Base-by-base conservation (phyloP, 23 tunicate genomes). In the Phallusia fumigata region DNA sequence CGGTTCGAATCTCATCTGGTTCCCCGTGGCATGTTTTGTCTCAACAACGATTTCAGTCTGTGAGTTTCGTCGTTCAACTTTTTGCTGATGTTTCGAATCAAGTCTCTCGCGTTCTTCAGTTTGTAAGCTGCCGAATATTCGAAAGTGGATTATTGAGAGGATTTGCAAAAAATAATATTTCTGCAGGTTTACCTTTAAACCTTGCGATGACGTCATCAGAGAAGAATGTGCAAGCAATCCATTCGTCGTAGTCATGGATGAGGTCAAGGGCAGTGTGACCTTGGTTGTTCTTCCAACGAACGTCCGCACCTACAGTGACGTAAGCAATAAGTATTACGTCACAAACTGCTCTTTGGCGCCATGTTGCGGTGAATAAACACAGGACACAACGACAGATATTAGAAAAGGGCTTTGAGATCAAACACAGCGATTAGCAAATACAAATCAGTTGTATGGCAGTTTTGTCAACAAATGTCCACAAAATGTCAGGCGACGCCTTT, bases 231-330 rank as follows among this genome's bases (percentile, higher is more conserved):
- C 88, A 87, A 64, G 82, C 40, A 33, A 92, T 92, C 97, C 97
- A 92, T 80, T 92, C 97, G 64, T 92, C 97, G 74, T 69, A 92
- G 76, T 92, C 97, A 64, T 79, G 84, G 31, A 92, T 81, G 31
- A 80, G 52, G 75, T 92, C 97, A 75, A 92, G 88, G 35, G 97
- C 86, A 33, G 97, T 83, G 44, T 87, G 45, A 73, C 97, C 97
- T 65, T 77, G 80, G 65, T 53, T 65, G 86, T 87, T 92, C 35
- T 83, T 84, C 78, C 82, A 28, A 0, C 90, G 77, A 30, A 92
- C 83, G 75, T 86, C 88, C 15, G 97, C 97, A 0, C 97, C 95
- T 90, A 33, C 16, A 58, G 5, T 21, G 28, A 58, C 69, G 13
- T 6, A 13, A 21, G n/a, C 13, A 8, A 58, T 6, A 6, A 1